These are phyloP conservation scores for Acanthochromis polyacanthus DNA, from an alignment of 2,113 vertebrate species.

Conservation along the genomic window DNA sequence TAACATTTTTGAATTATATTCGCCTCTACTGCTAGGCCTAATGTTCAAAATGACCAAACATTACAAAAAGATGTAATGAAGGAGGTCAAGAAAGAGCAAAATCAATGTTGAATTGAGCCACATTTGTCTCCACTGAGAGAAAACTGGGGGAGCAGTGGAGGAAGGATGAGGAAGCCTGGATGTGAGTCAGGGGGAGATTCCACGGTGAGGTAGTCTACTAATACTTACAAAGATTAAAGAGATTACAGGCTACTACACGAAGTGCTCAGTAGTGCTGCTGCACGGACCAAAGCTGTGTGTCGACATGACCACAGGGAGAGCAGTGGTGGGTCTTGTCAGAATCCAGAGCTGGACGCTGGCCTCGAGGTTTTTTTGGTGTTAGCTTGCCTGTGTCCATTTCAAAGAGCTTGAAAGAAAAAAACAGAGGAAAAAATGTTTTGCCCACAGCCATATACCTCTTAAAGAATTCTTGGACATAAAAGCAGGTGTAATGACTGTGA, in stretches of 20 bases:
- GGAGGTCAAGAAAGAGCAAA: neutral
- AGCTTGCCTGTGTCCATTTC: conserved; percentile 47
- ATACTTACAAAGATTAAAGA: conserved; percentile 56
- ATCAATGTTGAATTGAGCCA: neutral
- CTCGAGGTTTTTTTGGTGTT: conserved; percentile 20
- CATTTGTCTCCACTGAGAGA: neutral
- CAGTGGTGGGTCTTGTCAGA: neutral
- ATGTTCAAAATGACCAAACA: neutral
- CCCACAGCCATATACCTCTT: conserved; percentile 66
- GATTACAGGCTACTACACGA: conserved; percentile 36
- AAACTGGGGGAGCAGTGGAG: conserved; percentile 1
- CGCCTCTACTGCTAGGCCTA: neutral
- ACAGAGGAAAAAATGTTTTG: conserved; percentile 50
- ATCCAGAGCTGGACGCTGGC: conserved; percentile 22
- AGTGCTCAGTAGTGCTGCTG: conserved; percentile 30
- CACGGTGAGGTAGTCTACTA: neutral
- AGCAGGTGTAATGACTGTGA: conserved; percentile 80
- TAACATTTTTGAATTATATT: neutral
- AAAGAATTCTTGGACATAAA: conserved; percentile 78
- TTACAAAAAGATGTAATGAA: neutral
- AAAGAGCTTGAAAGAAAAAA: conserved; percentile 10
- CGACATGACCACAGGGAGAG: neutral
- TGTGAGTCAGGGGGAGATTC: conserved; percentile 7
- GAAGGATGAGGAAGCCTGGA: conserved; percentile 13
- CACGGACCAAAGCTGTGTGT: neutral